phyloP scores from a whole-genome alignment of 37 sponge, comb jelly and placozoan genomes.

The Mnemiopsis leidyi region DNA sequence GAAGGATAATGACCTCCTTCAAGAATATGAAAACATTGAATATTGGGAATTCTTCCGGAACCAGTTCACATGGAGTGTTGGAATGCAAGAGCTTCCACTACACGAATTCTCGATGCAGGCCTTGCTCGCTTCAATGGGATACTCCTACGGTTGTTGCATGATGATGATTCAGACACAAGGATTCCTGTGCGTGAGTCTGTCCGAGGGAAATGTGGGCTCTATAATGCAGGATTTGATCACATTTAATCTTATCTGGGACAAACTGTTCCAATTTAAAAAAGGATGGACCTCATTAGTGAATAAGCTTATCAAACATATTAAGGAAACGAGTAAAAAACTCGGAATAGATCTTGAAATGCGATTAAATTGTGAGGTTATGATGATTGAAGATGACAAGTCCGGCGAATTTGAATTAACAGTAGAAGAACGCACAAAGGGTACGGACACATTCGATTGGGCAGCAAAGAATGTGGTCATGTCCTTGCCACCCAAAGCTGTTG shows the following conservation, averaged over 20 bases:
- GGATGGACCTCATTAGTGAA: neutral
- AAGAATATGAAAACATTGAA: neutral
- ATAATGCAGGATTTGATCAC: neutral
- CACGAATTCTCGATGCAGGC: neutral
- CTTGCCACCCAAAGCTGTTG: neutral
- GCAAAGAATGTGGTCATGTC: neutral
- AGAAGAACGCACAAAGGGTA: too few species aligned
- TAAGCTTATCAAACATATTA: neutral
- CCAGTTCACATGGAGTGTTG: slow-evolving; percentile 7
- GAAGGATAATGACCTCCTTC: neutral
- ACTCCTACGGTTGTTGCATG: neutral
- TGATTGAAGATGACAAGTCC: neutral
- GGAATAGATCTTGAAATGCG: neutral
- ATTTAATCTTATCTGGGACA: neutral
- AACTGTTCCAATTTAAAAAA: neutral
- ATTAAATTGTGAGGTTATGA: neutral
- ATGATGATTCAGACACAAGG: neutral
- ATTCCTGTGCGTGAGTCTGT: neutral
- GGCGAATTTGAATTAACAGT: neutral
- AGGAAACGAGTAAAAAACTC: neutral
- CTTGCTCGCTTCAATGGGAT: neutral
- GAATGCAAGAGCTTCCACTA: neutral
- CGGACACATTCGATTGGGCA: neutral
- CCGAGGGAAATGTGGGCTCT: neutral
- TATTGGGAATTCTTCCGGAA: slow-evolving; percentile 2